phyloP scores from a whole-genome alignment of 2,888 invertebrate species.

The Acanthosoma haemorrhoidale region DNA sequence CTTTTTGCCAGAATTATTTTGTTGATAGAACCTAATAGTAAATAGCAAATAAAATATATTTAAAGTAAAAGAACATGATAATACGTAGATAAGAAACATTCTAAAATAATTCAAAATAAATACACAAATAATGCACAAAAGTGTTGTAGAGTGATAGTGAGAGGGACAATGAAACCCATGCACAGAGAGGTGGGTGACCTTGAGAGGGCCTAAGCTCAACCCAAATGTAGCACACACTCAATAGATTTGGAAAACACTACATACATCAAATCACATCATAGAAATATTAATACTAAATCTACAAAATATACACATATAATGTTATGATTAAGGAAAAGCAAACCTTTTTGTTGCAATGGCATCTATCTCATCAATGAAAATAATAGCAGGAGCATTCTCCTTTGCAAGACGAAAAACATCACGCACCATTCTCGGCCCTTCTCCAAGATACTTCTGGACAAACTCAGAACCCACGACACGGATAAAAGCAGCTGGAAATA shows the following conservation, averaged over 20 bases:
- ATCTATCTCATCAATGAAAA: constrained; percentile 99
- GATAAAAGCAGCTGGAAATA: constrained; percentile 85
- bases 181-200: too few relatives aligned
- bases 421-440: constrained; percentile 98
- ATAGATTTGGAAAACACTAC: too few relatives aligned
- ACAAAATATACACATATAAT: too few relatives aligned
- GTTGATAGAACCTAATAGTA: too few relatives aligned
- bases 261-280: too few relatives aligned
- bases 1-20: too few relatives aligned
- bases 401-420: constrained; percentile 98
- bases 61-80: too few relatives aligned
- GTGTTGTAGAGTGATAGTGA: background rate
- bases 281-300: too few relatives aligned
- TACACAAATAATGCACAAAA: too few relatives aligned
- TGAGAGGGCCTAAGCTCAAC: background rate
- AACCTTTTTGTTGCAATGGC: constrained; percentile 90
- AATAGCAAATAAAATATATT: too few relatives aligned
- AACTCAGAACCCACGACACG: constrained; percentile 99
- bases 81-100: background rate
- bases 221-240: too few relatives aligned
- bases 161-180: background rate
- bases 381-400: constrained; percentile 98
- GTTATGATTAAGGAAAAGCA: too few relatives aligned
- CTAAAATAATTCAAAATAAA: background rate
- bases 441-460: constrained; percentile 98